A percentile compares a stretch with the other conserved stretches of the same genome.
These are phyloP conservation scores for Cephonodes hylas DNA, from an alignment of 2,888 invertebrate species.

Conservation along the genomic window DNA sequence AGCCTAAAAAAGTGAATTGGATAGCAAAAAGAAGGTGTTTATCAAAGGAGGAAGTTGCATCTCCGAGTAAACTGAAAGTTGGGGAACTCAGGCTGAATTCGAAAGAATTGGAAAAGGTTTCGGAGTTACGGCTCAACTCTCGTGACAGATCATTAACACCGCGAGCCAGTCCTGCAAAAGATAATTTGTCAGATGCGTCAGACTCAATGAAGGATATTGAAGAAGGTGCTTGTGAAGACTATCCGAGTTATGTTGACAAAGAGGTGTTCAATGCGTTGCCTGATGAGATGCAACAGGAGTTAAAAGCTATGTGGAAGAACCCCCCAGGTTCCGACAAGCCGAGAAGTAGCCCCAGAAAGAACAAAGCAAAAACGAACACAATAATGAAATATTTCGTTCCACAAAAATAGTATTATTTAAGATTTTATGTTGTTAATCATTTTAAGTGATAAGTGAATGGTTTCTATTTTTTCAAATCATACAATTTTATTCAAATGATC, in stretches of 20 bases:
- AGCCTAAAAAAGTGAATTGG: constrained; percentile 80
- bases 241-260: constrained; percentile 85
- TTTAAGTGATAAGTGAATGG: constrained; percentile 79
- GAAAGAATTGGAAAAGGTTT: constrained; percentile 81
- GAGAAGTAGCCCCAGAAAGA: constrained; percentile 72
- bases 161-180: constrained; percentile 72
- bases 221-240: constrained; percentile 69
- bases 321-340: constrained; percentile 66
- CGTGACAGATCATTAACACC: constrained; percentile 71
- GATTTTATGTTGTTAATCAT: constrained; percentile 75
- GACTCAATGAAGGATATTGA: constrained; percentile 69
- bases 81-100: constrained; percentile 84
- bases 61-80: constrained; percentile 85
- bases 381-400: constrained; percentile 86
- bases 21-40: constrained; percentile 75
- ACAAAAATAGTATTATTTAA: constrained; percentile 82
- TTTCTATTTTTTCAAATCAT: constrained; percentile 82
- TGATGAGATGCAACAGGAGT: constrained; percentile 86
- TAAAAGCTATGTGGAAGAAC: constrained; percentile 85
- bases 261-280: constrained; percentile 87
- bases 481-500: constrained; percentile 80
- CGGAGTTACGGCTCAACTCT: constrained; percentile 70
- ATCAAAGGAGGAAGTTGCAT: constrained; percentile 79
- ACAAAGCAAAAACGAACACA: constrained; percentile 82
- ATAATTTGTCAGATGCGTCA: constrained; percentile 63